Conservation (phyloP, 1,140 invertebrate genomes). For the Micrasema minimum region DNA sequence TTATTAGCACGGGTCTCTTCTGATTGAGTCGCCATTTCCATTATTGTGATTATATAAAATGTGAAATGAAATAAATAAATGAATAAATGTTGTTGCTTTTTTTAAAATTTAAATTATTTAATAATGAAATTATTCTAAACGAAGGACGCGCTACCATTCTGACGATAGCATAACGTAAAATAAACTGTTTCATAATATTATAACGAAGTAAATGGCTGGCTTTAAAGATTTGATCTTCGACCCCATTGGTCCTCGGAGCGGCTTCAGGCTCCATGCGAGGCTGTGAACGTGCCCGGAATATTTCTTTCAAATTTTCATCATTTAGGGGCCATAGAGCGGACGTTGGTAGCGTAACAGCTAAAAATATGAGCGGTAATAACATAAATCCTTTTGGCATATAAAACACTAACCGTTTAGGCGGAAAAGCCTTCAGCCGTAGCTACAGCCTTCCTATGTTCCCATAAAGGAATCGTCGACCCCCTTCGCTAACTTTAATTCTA, state of each 20-base stretch:
- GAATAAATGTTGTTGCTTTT: too few relatives aligned
- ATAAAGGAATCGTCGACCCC: slow-evolving; percentile 28
- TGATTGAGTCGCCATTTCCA: too few relatives aligned
- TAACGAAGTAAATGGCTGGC: slow-evolving; percentile 41
- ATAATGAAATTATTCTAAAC: too few relatives aligned
- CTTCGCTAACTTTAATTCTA: slow-evolving; percentile 14
- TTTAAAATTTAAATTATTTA: too few relatives aligned
- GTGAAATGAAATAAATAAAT: too few relatives aligned
- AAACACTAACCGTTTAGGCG: slow-evolving; percentile 67
- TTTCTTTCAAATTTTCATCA: slow-evolving; percentile 63
- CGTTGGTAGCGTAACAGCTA: slow-evolving; percentile 53
- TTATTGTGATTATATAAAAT: too few relatives aligned
- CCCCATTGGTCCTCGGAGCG: slow-evolving; percentile 37
- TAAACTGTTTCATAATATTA: slow-evolving; percentile 14
- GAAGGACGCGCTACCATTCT: too few relatives aligned
- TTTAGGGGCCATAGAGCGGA: slow-evolving; percentile 55
- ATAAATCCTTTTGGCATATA: slow-evolving; percentile 69
- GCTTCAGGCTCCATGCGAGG: slow-evolving; percentile 53
- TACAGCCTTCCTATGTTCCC: slow-evolving; percentile 1
- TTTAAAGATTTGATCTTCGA: slow-evolving; percentile 47
- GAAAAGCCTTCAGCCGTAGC: slow-evolving; percentile 45
- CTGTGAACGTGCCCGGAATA: slow-evolving; percentile 64
- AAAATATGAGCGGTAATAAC: slow-evolving; percentile 68
- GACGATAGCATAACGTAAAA: not conserved
- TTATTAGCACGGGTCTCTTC: too few relatives aligned